A percentile compares a stretch with the other conserved stretches of the same genome.
Evolutionary conservation across 2,888 invertebrate species (phyloP).

Genomic region (Plebejus argus): DNA sequence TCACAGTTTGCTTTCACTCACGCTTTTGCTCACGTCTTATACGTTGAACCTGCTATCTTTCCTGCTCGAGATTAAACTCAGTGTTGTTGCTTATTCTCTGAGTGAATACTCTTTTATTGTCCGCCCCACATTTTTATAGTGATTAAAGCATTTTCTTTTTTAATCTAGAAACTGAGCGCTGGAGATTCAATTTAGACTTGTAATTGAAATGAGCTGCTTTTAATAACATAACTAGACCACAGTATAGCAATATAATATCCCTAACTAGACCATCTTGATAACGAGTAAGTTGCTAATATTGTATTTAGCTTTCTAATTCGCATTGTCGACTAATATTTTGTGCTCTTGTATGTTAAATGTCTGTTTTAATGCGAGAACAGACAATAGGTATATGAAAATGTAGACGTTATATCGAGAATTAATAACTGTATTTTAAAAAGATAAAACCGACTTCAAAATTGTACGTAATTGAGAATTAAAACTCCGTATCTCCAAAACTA

Average conservation of each 20-base stretch:
- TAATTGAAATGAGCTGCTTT: neutral
- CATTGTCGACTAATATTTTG: neutral
- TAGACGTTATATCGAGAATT: neutral
- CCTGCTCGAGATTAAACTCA: neutral
- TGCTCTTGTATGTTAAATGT: neutral
- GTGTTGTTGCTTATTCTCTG: slow-evolving; percentile 1
- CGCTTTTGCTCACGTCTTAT: too few relatives aligned
- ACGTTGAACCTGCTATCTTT: neutral
- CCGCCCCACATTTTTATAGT: neutral
- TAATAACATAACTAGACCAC: neutral
- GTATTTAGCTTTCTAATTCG: neutral
- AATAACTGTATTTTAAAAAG: too few relatives aligned
- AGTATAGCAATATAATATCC: too few relatives aligned
- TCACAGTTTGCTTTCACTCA: neutral
- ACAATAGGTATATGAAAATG: neutral
- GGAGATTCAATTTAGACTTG: slow-evolving; percentile 5
- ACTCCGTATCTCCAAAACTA: too few relatives aligned
- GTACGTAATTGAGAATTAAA: too few relatives aligned
- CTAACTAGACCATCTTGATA: neutral
- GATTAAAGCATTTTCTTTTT: slow-evolving; percentile 11
- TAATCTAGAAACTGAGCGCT: neutral
- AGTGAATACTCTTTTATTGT: slow-evolving; percentile 3
- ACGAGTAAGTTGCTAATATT: neutral
- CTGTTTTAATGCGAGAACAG: neutral
- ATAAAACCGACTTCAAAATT: too few relatives aligned